Evolutionary conservation across 2,888 invertebrate species (phyloP).

Genomic region (Parasteatoda lunata): DNA sequence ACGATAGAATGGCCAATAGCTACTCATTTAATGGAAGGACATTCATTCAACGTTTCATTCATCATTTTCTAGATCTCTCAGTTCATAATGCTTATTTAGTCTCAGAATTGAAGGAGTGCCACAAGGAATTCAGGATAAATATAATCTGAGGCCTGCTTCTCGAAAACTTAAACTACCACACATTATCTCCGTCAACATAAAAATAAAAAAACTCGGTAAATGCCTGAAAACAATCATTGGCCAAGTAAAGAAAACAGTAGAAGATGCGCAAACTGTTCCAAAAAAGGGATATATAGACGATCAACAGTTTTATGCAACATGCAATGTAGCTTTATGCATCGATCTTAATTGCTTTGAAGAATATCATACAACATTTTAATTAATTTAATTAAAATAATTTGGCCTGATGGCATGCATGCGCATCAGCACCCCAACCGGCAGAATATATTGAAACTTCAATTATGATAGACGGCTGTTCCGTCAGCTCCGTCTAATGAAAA

Average conservation of each 20-base stretch:
- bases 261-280: constrained; percentile 2
- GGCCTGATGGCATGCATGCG: too few relatives aligned
- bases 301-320: too few relatives aligned
- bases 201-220: neutral
- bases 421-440: too few relatives aligned
- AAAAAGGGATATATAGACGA: neutral
- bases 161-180: neutral
- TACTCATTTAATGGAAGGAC: constrained; percentile 13
- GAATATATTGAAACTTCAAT: too few relatives aligned
- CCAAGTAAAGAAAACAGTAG: neutral
- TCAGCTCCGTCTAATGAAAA: too few relatives aligned
- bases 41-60: constrained; percentile 26
- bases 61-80: constrained; percentile 10
- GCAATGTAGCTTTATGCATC: too few relatives aligned
- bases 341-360: too few relatives aligned
- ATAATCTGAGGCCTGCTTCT: neutral
- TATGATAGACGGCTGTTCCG: too few relatives aligned
- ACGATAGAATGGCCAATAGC: constrained; percentile 33
- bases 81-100: constrained; percentile 4
- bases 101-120: neutral
- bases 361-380: too few relatives aligned
- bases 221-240: neutral
- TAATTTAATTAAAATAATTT: too few relatives aligned
- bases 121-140: neutral
- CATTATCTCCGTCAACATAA: neutral